Percentiles rank a stretch among this genome's conserved stretches.
phyloP scores from a whole-genome alignment of 2,113 vertebrate species.

The Poeciliopsis occidentalis region DNA sequence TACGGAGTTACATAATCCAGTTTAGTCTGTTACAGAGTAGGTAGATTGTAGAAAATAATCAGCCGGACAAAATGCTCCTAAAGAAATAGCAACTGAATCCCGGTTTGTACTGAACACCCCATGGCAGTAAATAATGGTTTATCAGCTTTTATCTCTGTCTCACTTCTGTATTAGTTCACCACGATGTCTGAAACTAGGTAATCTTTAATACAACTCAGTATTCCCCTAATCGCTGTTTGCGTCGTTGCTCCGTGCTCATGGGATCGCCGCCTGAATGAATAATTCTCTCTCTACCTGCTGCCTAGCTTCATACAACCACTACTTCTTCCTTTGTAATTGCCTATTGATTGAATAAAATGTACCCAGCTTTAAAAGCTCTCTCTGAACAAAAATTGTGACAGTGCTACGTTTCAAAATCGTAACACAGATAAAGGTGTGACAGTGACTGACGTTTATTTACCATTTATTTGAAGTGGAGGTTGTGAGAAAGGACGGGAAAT shows the following conservation, averaged over 20 bases:
- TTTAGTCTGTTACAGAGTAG: no score
- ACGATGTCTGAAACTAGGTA: not conserved
- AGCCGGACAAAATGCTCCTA: no score
- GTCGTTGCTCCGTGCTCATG: constrained; percentile 18
- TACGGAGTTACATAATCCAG: no score
- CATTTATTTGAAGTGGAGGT: constrained; percentile 12
- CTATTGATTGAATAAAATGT: constrained; percentile 53
- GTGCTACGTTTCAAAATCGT: constrained; percentile 8
- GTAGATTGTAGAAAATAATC: no score
- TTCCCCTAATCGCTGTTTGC: constrained; percentile 28
- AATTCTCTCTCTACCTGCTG: constrained; percentile 26
- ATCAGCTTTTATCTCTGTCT: not conserved
- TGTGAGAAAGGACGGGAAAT: constrained; percentile 19
- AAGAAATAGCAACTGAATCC: no score
- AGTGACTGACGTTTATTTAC: constrained; percentile 6
- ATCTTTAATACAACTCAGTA: constrained; percentile 10
- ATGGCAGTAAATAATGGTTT: not conserved
- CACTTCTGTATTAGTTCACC: not conserved
- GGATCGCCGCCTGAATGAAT: constrained; percentile 41
- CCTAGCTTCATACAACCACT: constrained; percentile 7
- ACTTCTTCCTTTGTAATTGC: constrained; percentile 48
- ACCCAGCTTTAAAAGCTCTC: not conserved
- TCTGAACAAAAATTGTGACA: constrained; percentile 7
- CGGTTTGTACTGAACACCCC: no score
- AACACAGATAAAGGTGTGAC: constrained; percentile 4